Percentiles rank a stretch among this genome's conserved stretches.
Evolutionary conservation across 2,113 vertebrate species (phyloP).

Genomic region (Elgaria multicarinata): DNA sequence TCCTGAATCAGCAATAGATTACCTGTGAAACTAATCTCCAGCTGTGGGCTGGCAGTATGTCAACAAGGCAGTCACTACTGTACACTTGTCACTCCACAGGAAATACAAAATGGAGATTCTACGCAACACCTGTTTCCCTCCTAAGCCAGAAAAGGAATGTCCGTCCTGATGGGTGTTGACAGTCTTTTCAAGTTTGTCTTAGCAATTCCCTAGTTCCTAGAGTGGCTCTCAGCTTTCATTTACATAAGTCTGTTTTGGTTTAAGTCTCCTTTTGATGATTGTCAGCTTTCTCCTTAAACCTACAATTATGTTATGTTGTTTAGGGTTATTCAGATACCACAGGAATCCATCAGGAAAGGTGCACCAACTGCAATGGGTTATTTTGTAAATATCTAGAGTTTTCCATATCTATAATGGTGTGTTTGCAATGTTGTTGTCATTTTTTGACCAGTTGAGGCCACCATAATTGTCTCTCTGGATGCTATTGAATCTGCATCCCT

Average conservation of each 20-base stretch:
- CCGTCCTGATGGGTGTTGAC: not conserved
- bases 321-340: not conserved
- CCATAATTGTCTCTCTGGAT: not conserved
- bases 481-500: not conserved
- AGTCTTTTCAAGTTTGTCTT: not conserved
- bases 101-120: not conserved
- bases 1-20: not conserved
- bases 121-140: not conserved
- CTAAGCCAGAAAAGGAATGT: not conserved
- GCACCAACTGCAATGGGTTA: not conserved
- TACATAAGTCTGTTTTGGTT: not conserved
- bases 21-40: not conserved
- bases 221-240: not conserved
- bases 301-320: not conserved
- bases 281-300: not conserved
- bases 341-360: not conserved
- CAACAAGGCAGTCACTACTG: not conserved
- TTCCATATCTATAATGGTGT: not conserved
- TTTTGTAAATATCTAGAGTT: not conserved
- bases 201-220: not conserved
- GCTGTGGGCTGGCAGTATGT: not conserved
- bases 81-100: not conserved
- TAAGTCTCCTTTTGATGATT: not conserved
- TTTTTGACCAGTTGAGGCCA: no score
- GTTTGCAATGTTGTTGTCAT: no score